These are phyloP conservation scores for Aythya baeri DNA, from an alignment of 2,113 vertebrate species.

Conservation along the genomic window DNA sequence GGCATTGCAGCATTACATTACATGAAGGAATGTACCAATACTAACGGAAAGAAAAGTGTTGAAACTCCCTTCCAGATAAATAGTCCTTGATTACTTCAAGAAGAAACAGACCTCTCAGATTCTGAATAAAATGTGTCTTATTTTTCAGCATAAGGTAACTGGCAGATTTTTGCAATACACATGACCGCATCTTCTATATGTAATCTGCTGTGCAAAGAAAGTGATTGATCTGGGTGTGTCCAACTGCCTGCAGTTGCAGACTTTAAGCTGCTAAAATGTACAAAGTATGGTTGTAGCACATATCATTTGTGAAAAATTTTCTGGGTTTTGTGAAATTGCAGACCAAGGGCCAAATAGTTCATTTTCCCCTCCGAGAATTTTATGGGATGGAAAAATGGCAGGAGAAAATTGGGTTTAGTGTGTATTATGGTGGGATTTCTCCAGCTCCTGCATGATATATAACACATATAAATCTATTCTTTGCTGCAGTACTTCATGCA, in stretches of 20 bases:
- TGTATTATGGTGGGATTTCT: not conserved
- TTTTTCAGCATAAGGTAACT: not conserved
- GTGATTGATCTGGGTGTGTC: not conserved
- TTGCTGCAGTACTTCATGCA: not conserved
- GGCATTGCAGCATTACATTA: fast-evolving
- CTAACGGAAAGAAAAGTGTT: not conserved
- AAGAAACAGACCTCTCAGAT: not conserved
- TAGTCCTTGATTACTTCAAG: not conserved
- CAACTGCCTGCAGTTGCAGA: fast-evolving
- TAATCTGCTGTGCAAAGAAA: not conserved
- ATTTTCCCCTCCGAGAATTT: not conserved
- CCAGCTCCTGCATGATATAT: not conserved
- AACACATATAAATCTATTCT: not conserved
- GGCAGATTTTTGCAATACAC: not conserved
- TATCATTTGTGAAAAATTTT: too few relatives aligned
- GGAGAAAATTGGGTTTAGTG: not conserved
- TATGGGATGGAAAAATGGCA: not conserved
- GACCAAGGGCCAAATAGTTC: not conserved
- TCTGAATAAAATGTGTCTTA: not conserved
- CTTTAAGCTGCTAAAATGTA: not conserved
- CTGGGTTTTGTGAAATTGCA: not conserved
- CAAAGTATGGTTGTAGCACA: not conserved
- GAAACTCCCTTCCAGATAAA: not conserved
- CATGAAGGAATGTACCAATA: fast-evolving
- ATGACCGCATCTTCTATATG: not conserved